phyloP scores from a whole-genome alignment of 2,888 invertebrate species.

The Amiota communis region DNA sequence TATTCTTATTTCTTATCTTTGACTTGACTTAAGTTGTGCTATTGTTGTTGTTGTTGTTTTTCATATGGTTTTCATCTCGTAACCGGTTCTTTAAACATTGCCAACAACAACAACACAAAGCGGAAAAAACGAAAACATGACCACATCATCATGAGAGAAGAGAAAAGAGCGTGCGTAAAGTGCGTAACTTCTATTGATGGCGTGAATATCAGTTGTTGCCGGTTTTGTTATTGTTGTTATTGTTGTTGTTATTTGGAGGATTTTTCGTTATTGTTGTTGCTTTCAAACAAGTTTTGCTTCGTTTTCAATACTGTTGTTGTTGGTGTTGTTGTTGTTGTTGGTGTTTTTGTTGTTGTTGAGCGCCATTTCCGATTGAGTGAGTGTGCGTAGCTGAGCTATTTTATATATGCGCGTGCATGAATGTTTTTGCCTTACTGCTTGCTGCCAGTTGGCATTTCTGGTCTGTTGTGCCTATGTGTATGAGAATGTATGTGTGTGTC shows the following conservation, averaged over 20 bases:
- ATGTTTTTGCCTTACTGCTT: neutral
- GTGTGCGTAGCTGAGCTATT: constrained; percentile 2
- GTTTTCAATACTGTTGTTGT: neutral
- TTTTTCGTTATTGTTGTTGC: neutral
- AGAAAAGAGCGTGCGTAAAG: constrained; percentile 61
- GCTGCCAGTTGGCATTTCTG: too few relatives aligned
- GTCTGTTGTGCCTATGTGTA: neutral
- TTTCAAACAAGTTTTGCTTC: constrained; percentile 23
- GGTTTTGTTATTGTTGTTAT: neutral
- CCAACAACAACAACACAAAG: constrained; percentile 35
- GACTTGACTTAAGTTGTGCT: neutral
- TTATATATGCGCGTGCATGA: neutral
- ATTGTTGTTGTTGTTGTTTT: constrained; percentile 9
- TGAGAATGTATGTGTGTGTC: constrained; percentile 12
- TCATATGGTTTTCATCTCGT: constrained; percentile 38
- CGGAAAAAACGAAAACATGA: neutral
- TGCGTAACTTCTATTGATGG: constrained; percentile 56
- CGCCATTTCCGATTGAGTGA: neutral
- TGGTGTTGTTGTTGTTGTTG: neutral
- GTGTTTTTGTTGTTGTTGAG: neutral
- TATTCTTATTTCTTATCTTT: too few relatives aligned
- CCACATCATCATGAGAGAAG: neutral
- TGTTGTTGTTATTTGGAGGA: neutral
- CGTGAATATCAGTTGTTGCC: constrained; percentile 26
- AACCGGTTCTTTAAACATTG: constrained; percentile 32